A percentile compares a stretch with the other conserved stretches of the same genome.
Evolutionary conservation across 1,140 invertebrate genomes (phyloP).

Genomic region (Drosophila elegans): DNA sequence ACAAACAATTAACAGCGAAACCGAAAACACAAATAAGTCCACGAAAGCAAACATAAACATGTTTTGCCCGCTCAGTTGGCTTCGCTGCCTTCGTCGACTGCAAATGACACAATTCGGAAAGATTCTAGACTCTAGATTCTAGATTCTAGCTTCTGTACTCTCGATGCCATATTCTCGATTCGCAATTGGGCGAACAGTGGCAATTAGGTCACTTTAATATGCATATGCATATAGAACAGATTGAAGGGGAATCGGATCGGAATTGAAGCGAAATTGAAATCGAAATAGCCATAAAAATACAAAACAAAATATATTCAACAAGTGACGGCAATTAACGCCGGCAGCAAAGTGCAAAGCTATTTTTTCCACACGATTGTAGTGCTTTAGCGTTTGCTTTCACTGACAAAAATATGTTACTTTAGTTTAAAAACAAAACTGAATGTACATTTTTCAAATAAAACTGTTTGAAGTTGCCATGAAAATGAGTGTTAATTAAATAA

Average conservation of each 20-base stretch:
- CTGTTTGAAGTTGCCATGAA: no score
- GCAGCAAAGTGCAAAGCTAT: slow-evolving; percentile 61
- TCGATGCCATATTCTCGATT: slow-evolving; percentile 44
- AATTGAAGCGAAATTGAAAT: slow-evolving; percentile 38
- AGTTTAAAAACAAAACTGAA: background rate
- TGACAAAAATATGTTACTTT: background rate
- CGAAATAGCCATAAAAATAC: slow-evolving; percentile 52
- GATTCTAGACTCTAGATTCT: slow-evolving; percentile 30
- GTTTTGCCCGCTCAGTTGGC: slow-evolving; percentile 15
- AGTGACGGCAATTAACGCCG: slow-evolving; percentile 68
- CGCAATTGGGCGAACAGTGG: slow-evolving; percentile 47
- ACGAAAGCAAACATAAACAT: slow-evolving; percentile 48
- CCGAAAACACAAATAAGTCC: slow-evolving; percentile 32
- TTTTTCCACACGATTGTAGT: slow-evolving; percentile 3
- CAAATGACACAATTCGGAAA: slow-evolving; percentile 67
- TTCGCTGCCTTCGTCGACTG: slow-evolving; percentile 11
- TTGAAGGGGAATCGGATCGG: slow-evolving; percentile 26
- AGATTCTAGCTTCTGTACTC: slow-evolving; percentile 13
- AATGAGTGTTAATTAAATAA: no score
- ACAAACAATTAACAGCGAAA: slow-evolving; percentile 34
- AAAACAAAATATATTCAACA: slow-evolving; percentile 42
- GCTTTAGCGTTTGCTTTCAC: background rate
- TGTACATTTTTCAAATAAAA: no score
- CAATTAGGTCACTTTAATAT: slow-evolving; percentile 80
- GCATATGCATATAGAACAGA: slow-evolving; percentile 46